Percentiles rank a stretch among this genome's conserved stretches.
These are phyloP conservation scores for Saxidomus purpurata DNA, from an alignment of 1,140 invertebrate species.

Conservation along the genomic window DNA sequence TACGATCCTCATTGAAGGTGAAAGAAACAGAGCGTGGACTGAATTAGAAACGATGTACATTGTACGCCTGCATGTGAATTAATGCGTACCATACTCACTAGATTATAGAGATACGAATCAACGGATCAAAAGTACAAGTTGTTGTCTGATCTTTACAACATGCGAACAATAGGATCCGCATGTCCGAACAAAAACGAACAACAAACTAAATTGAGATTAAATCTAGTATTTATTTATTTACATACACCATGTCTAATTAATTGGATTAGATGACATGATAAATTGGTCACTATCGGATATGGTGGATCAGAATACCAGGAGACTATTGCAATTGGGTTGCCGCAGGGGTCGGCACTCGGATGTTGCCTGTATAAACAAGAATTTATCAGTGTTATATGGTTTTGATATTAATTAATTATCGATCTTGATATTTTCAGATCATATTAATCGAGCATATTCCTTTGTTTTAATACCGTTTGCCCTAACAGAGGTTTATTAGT, in stretches of 20 bases:
- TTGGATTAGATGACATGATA: slow-evolving; percentile 24
- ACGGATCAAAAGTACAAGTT: slow-evolving; percentile 2
- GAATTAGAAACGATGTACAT: neutral
- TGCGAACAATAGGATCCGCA: neutral
- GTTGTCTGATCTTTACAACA: neutral
- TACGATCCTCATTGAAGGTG: too few relatives aligned
- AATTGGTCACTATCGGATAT: slow-evolving; percentile 19
- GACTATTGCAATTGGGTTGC: neutral
- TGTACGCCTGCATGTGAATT: neutral
- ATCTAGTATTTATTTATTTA: slow-evolving; percentile 40
- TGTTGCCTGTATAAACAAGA: slow-evolving; percentile 2
- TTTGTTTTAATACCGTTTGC: neutral
- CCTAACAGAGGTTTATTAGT: neutral
- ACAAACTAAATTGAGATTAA: slow-evolving; percentile 2
- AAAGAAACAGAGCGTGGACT: neutral
- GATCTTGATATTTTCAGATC: slow-evolving; percentile 7
- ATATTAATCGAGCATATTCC: neutral
- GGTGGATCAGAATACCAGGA: neutral
- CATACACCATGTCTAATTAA: slow-evolving; percentile 35
- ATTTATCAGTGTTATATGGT: neutral
- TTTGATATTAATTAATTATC: slow-evolving; percentile 42
- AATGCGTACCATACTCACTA: neutral
- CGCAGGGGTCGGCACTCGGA: neutral
- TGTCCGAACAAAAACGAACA: neutral
- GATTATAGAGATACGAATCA: neutral